phyloP scores from a whole-genome alignment of 2,888 invertebrate species.

The Dastarcus helophoroides region DNA sequence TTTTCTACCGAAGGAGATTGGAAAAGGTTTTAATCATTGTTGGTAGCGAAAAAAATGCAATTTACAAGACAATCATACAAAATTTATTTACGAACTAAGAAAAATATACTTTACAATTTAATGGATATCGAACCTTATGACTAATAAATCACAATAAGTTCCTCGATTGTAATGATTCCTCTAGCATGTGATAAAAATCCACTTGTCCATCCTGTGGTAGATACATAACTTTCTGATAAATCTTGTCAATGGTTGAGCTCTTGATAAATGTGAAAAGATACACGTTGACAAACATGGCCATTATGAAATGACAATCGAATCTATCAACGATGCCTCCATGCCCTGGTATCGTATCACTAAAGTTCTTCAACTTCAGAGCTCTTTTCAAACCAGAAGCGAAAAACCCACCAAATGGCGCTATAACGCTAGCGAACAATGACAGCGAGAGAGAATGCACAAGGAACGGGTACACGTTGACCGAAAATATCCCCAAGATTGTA shows the following conservation, averaged over 20 bases:
- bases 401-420: slow-evolving; percentile 99
- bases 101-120: too few relatives aligned
- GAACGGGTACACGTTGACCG: slow-evolving; percentile 65
- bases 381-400: slow-evolving; percentile 99
- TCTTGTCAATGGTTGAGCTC: slow-evolving; percentile 79
- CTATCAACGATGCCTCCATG: slow-evolving; percentile 99
- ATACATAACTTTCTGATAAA: slow-evolving; percentile 81
- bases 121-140: too few relatives aligned
- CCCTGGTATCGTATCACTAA: slow-evolving; percentile 97
- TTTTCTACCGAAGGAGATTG: too few relatives aligned
- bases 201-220: slow-evolving; percentile 86
- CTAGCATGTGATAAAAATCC: slow-evolving; percentile 74
- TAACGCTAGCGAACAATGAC: slow-evolving; percentile 92
- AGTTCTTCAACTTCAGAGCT: slow-evolving; percentile 79
- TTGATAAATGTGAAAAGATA: slow-evolving; percentile 93
- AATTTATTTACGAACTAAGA: too few relatives aligned
- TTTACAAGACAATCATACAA: too few relatives aligned
- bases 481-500: slow-evolving; percentile 10
- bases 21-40: too few relatives aligned
- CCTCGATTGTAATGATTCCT: slow-evolving; percentile 55
- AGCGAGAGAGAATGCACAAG: slow-evolving; percentile 87
- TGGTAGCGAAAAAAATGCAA: too few relatives aligned
- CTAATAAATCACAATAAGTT: slow-evolving; percentile 9
- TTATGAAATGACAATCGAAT: slow-evolving; percentile 98
- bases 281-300: slow-evolving; percentile 99